Conservation (phyloP, 2,888 invertebrate species). For the Arge pagana region DNA sequence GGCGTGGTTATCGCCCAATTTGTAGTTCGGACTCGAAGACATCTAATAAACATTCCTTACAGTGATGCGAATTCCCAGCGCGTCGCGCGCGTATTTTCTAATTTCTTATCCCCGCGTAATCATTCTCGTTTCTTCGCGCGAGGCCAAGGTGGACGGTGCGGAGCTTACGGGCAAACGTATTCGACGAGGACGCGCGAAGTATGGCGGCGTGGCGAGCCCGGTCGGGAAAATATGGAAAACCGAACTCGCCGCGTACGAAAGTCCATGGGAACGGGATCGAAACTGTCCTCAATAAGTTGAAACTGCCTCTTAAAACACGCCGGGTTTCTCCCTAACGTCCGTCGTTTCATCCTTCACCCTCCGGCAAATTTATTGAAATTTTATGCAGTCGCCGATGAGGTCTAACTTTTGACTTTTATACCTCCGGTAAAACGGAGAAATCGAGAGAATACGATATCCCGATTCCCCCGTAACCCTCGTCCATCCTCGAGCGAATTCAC, state of each 20-base stretch:
- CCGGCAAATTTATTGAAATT: slow-evolving; percentile 44
- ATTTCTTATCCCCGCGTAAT: no score
- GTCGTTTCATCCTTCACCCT: slow-evolving; percentile 26
- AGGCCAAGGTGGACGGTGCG: no score
- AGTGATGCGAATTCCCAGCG: no score
- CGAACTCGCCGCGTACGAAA: slow-evolving; percentile 7
- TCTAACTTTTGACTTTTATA: slow-evolving; percentile 42
- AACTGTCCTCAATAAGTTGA: slow-evolving; percentile 34
- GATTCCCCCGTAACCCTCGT: slow-evolving; percentile 6
- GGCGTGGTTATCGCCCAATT: no score
- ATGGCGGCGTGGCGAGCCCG: not conserved
- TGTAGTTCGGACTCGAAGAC: no score
- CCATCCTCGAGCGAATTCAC: slow-evolving; percentile 26
- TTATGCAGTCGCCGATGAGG: slow-evolving; percentile 44
- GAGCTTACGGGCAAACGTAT: no score
- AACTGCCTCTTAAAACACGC: slow-evolving; percentile 38
- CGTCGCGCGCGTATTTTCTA: no score
- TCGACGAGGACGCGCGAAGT: no score
- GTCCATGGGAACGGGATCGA: slow-evolving; percentile 25
- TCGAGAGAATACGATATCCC: slow-evolving; percentile 8
- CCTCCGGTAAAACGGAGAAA: slow-evolving; percentile 27
- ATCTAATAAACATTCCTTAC: no score
- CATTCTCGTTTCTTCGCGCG: no score
- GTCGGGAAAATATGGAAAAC: not conserved
- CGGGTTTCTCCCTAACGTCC: slow-evolving; percentile 38